These are phyloP conservation scores for Philhelius pedissequus DNA, from an alignment of 2,888 invertebrate species.

Conservation along the genomic window DNA sequence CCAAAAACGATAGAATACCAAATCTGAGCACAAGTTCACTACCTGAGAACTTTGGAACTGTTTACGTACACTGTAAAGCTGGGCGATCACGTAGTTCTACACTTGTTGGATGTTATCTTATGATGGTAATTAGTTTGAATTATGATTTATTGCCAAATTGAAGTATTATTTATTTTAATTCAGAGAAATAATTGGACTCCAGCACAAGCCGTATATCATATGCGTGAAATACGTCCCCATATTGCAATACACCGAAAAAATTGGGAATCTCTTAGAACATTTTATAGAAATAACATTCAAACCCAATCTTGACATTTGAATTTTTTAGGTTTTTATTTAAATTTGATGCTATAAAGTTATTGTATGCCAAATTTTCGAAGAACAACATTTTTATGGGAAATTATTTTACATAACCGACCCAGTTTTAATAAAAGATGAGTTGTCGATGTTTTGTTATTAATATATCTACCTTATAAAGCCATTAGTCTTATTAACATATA, in stretches of 20 bases:
- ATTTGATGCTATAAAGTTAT: neutral
- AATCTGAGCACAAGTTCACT: constrained; percentile 74
- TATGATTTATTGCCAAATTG: neutral
- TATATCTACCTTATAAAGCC: too few relatives aligned
- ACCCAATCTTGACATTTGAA: neutral
- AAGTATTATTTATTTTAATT: constrained; percentile 70
- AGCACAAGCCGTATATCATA: constrained; percentile 89
- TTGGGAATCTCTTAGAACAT: constrained; percentile 89
- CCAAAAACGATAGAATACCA: constrained; percentile 77
- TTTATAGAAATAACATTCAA: constrained; percentile 82
- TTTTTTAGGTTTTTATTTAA: neutral
- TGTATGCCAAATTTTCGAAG: neutral
- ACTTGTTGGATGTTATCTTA: constrained; percentile 97
- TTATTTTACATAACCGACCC: too few relatives aligned
- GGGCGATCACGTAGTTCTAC: constrained; percentile 98
- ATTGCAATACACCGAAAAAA: constrained; percentile 92
- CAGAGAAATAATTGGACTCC: constrained; percentile 93
- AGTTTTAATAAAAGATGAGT: too few relatives aligned
- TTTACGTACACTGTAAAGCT: constrained; percentile 99
- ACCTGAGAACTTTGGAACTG: constrained; percentile 81
- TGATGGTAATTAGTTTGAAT: constrained; percentile 86
- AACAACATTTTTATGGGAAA: neutral
- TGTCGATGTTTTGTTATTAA: too few relatives aligned
- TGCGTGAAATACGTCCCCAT: constrained; percentile 89
- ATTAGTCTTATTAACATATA: too few relatives aligned